Percentiles rank a stretch among this genome's conserved stretches.
phyloP scores from a whole-genome alignment of 2,888 invertebrate species.

The Xestia sexstrigata region DNA sequence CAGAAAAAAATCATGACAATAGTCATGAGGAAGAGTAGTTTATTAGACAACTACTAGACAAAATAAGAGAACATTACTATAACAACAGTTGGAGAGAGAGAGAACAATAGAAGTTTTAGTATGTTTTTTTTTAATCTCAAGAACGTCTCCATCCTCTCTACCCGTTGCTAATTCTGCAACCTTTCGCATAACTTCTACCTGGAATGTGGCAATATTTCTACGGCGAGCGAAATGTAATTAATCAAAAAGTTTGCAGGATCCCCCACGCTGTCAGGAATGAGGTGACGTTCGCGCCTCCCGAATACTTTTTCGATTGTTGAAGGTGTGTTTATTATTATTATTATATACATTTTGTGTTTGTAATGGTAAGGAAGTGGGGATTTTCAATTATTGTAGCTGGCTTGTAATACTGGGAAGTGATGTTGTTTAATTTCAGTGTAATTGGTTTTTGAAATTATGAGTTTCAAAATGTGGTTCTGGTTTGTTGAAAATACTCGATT shows the following conservation, averaged over 20 bases:
- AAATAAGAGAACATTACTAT: too few species aligned
- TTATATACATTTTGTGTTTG: slow-evolving; percentile 52
- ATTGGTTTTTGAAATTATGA: slow-evolving; percentile 21
- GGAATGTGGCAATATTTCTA: slow-evolving; percentile 86
- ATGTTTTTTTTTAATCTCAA: neutral
- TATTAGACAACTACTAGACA: too few species aligned
- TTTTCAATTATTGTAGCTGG: neutral
- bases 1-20: too few species aligned
- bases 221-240: slow-evolving; percentile 88
- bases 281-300: slow-evolving; percentile 60
- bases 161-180: slow-evolving; percentile 66
- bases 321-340: slow-evolving; percentile 45
- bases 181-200: slow-evolving; percentile 82
- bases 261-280: slow-evolving; percentile 73
- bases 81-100: too few species aligned
- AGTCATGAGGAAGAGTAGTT: too few species aligned
- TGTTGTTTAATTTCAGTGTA: slow-evolving; percentile 6
- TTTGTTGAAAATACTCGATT: neutral
- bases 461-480: neutral
- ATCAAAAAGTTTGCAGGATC: slow-evolving; percentile 87
- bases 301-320: slow-evolving; percentile 68
- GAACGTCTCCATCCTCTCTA: slow-evolving; percentile 47
- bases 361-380: slow-evolving; percentile 3
- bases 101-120: too few species aligned
- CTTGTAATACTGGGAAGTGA: neutral